phyloP scores from a whole-genome alignment of 1,140 invertebrate genomes.

The Papilio polytes region DNA sequence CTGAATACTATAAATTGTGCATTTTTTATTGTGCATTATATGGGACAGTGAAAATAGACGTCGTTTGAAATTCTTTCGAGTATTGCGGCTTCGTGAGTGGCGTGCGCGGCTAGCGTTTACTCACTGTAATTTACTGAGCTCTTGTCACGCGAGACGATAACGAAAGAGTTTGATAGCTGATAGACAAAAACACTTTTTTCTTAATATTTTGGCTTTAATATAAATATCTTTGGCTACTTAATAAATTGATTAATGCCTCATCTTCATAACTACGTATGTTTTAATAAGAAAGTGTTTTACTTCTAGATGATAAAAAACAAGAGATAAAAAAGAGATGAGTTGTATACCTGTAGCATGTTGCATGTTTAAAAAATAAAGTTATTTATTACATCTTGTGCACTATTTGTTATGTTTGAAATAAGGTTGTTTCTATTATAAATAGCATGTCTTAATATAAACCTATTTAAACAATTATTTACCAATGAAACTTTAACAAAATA shows the following conservation, averaged over 20 bases:
- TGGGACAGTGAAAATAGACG: constrained; percentile 16
- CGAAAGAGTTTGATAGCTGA: constrained; percentile 45
- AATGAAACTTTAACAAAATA: background rate
- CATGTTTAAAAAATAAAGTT: no score
- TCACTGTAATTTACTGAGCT: constrained; percentile 35
- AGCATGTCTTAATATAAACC: no score
- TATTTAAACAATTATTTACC: background rate
- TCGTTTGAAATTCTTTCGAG: constrained; percentile 24
- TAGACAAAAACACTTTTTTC: constrained; percentile 15
- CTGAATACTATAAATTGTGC: no score
- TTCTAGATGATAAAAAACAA: no score
- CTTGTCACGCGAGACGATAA: constrained; percentile 43
- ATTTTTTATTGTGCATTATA: constrained; percentile 8
- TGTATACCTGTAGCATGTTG: no score
- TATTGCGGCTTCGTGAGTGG: constrained; percentile 32
- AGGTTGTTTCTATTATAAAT: no score
- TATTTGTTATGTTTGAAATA: background rate
- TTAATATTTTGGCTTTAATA: background rate
- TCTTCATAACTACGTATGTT: no score
- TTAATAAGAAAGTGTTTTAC: no score
- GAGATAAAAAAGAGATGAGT: no score
- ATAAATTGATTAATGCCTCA: no score
- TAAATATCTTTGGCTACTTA: background rate
- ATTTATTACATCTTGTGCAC: no score
- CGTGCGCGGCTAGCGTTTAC: constrained; percentile 35